These are phyloP conservation scores for Tragelaphus strepsiceros DNA, from an alignment of 2,113 vertebrate genomes.

Conservation along the genomic window DNA sequence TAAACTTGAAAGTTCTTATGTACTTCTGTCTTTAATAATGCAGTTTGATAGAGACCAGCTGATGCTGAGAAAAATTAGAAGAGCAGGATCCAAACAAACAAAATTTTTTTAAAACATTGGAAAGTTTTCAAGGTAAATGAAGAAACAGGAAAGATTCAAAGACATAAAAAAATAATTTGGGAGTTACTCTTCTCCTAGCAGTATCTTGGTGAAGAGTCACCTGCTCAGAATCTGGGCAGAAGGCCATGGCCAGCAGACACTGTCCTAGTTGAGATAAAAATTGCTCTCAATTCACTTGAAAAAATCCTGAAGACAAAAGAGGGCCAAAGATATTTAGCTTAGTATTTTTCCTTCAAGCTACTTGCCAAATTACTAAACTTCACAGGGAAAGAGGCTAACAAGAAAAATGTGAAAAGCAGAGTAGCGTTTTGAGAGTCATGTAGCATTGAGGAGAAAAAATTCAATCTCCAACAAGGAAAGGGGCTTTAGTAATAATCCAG, in stretches of 20 bases:
- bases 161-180: background rate
- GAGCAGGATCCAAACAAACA: background rate
- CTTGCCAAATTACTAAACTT: background rate
- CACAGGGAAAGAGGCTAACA: background rate
- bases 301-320: background rate
- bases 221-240: background rate
- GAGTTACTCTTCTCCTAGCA: background rate
- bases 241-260: no score
- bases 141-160: background rate
- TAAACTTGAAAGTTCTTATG: background rate
- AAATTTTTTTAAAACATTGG: background rate
- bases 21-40: background rate
- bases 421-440: background rate
- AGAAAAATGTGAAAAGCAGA: background rate
- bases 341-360: background rate
- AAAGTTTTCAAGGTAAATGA: background rate
- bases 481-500: background rate
- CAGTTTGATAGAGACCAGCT: background rate
- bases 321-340: background rate
- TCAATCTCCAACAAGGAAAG: background rate
- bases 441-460: background rate
- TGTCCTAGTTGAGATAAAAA: background rate
- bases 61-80: background rate
- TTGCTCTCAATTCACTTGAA: background rate
- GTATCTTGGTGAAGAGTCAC: background rate